These are phyloP conservation scores for Eumeta japonica DNA, from an alignment of 1,140 invertebrate genomes.

Conservation along the genomic window DNA sequence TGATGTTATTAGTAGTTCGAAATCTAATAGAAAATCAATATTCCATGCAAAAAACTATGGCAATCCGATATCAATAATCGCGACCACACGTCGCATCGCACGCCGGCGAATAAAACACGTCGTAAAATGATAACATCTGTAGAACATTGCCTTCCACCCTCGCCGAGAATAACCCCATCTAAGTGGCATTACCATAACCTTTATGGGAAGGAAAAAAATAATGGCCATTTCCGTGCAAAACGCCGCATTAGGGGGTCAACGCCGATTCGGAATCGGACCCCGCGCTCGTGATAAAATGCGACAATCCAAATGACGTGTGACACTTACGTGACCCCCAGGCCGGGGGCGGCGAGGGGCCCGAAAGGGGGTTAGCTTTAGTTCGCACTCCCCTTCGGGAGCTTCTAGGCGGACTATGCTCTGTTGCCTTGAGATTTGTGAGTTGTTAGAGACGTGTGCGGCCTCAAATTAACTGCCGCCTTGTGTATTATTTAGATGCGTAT, in stretches of 20 bases:
- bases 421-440: no score
- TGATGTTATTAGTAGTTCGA: no score
- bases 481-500: no score
- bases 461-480: no score
- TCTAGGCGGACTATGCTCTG: slow-evolving; percentile 1
- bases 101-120: background rate
- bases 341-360: slow-evolving; percentile 7
- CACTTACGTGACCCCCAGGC: slow-evolving; percentile 32
- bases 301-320: slow-evolving; percentile 49
- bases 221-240: slow-evolving; percentile 32
- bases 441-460: no score
- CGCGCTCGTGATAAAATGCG: slow-evolving; percentile 32
- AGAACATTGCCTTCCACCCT: slow-evolving; percentile 14
- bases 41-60: no score
- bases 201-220: slow-evolving; percentile 46
- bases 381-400: background rate
- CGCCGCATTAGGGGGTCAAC: slow-evolving; percentile 26
- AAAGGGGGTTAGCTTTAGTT: background rate
- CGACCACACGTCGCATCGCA: background rate
- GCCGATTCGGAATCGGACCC: slow-evolving; percentile 21
- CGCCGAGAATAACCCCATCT: slow-evolving; percentile 31
- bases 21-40: no score
- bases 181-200: slow-evolving; percentile 42
- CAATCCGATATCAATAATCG: no score
- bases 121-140: slow-evolving; percentile 25